Base-by-base conservation (phyloP, 2,797 vertebrate species). In the Acropternis orthonyx region DNA sequence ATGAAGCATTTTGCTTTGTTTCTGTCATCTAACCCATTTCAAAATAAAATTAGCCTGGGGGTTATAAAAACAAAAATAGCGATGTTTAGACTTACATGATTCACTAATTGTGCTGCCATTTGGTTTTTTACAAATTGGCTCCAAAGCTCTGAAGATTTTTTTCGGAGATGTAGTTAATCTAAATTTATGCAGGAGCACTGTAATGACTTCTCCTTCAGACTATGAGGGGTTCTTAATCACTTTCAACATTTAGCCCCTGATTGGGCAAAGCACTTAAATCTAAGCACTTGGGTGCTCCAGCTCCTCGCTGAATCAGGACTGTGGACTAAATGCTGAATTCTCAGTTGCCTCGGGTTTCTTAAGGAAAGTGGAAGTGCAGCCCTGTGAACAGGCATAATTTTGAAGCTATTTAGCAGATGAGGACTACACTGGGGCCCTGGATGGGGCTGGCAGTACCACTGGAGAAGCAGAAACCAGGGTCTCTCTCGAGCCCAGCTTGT, bases 41-140 rank as follows among this genome's bases (percentile, higher is more conserved):
- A 80, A 91, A 97, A 97, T 95, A 95, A 82, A 96, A 69, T 96
- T 96, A 97, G 85, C 91, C 78, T 76, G 67, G 63, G 81, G 74
- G 81, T 61, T 79, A 85, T 90, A 80, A 89, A 93, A 93, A 83
- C 69, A 61, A 92, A 96, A 95, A 73, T 82, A 67, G 43, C 37
- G 1, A 82, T 83, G 62, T 96, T 97, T 95, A 91, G 55, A 76
- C 95, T 95, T 88, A 36, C 27, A 71, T 32, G 88, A 78, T 69
- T 95, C 78, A 61, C 78, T 92, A 76, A 89, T 83, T 94, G 49
- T 65, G 59, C 52, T 67, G 52, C 76, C 30, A 26, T 55, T 94
- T 77, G n/a, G 19, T 92, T 90, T 81, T 88, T 82, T 58, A 73
- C 74, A 93, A 89, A 87, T 93, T 91, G 39, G 58, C 82, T 82